phyloP scores from a whole-genome alignment of 1,140 invertebrate species.

The Sarcophaga peregrina region DNA sequence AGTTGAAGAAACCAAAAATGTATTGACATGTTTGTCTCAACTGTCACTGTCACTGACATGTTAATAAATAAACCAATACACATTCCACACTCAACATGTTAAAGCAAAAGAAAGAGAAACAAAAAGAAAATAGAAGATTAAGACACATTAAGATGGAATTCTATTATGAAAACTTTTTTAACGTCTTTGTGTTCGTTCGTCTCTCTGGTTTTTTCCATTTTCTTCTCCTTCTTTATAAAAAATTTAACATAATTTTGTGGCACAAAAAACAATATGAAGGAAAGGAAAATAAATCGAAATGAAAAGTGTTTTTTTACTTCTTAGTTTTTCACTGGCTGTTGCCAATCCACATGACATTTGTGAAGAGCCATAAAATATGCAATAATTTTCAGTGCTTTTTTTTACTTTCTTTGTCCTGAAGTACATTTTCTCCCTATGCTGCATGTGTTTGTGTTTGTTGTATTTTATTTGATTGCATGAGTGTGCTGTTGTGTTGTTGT shows the following conservation, averaged over 20 bases:
- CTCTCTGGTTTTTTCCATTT: neutral
- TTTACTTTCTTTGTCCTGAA: too few species aligned
- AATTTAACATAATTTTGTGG: neutral
- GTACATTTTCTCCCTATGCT: too few species aligned
- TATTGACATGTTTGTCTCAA: slow-evolving; percentile 23
- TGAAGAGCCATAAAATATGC: neutral
- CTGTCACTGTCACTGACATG: slow-evolving; percentile 18
- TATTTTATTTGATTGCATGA: neutral
- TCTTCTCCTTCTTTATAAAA: neutral
- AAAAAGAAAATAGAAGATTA: neutral
- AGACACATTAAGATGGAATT: slow-evolving; percentile 10
- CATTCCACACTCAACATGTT: neutral
- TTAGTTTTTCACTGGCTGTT: too few species aligned
- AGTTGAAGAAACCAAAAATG: neutral
- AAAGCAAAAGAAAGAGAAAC: neutral
- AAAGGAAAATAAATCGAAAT: neutral
- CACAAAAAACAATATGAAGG: neutral
- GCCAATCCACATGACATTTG: neutral
- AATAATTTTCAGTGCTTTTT: too few species aligned
- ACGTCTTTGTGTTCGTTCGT: neutral
- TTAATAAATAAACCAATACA: slow-evolving; percentile 18
- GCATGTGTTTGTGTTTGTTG: too few species aligned
- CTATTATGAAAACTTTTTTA: slow-evolving; percentile 1
- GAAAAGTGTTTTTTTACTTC: neutral
- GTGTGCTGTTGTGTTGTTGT: neutral